Evolutionary conservation across 1,140 invertebrate genomes (phyloP), one percentile per base, ranked within the genome.

Genomic region (Cherax quadricarinatus): DNA sequence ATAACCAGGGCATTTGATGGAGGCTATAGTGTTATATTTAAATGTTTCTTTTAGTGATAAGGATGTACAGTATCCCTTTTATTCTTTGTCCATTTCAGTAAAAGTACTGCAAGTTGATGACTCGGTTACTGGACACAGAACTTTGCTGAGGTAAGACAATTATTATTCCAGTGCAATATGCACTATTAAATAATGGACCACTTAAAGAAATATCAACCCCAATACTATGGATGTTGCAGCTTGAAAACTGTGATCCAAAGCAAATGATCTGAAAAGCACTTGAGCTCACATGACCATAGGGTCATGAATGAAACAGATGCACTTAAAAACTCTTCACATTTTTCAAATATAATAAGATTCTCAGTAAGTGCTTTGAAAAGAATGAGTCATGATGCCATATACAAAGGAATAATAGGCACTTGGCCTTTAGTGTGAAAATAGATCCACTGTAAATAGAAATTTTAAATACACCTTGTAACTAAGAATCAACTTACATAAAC

Each of bases 401-500:
- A 70, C 21, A n/a, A 70, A 70, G 21, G 6, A 30, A 30, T 24
- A 75, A 7, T 75, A 30, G 70, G 21, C 70, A 9, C 21, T 30
- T 30, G 30, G 24, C 70, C 70, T 75, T 73, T 16, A 24, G 48
- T 87, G 85, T 70, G 85, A 87, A 87, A 87, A 87, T 87, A 87
- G 70, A 87, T 87, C 49, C 70, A 9, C 49, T 86, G 66, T 70
- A 48, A 48, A 86, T 86, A 86, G 84, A 87, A 87, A 87, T 87
- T 51, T 87, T 75, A 78, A 53, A 75, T 87, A 70, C 24, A 87
- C 73, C 62, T 79, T 21, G 49, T 75, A 87, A 87, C 73, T 81
- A 87, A 78, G n/a, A 75, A 53, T 87, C 66, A 86, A 66, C 75
- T 87, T 78, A 24, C 49, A 78, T 49, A 87, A 87, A 87, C 70